These are phyloP conservation scores for Corythornis vintsioides DNA, from an alignment of 2,113 vertebrate species.

Conservation along the genomic window DNA sequence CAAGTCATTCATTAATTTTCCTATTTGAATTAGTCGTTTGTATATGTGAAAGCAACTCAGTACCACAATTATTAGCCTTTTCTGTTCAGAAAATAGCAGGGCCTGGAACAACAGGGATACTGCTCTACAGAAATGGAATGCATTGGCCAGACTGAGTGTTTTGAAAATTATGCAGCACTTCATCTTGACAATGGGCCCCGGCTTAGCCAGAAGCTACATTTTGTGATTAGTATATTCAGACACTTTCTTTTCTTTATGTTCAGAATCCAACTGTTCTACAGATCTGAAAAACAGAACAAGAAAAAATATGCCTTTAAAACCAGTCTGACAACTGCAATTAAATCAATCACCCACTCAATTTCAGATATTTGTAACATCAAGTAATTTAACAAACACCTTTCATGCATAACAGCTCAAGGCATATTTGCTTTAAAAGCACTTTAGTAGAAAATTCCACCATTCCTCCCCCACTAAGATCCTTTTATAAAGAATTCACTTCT, in stretches of 20 bases:
- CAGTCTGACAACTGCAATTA: slow-evolving; percentile 56
- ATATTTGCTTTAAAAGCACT: slow-evolving; percentile 45
- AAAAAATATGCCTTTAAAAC: slow-evolving; percentile 33
- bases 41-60: background rate
- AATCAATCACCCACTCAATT: slow-evolving; percentile 46
- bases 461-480: background rate
- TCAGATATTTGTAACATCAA: slow-evolving; percentile 50
- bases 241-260: slow-evolving; percentile 48
- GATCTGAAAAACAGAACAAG: slow-evolving; percentile 27
- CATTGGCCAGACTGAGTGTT: background rate
- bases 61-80: background rate
- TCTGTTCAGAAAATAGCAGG: background rate
- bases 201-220: slow-evolving; percentile 17
- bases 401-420: slow-evolving; percentile 33
- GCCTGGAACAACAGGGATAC: background rate
- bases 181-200: slow-evolving; percentile 15
- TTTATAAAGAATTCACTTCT: background rate
- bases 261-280: slow-evolving; percentile 43
- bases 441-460: slow-evolving; percentile 37
- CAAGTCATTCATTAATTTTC: background rate
- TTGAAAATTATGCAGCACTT: slow-evolving; percentile 19
- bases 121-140: background rate
- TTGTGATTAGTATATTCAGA: slow-evolving; percentile 42
- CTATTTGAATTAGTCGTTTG: background rate
- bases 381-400: slow-evolving; percentile 60